phyloP scores from a whole-genome alignment of 2,888 invertebrate species.

The Parnassius apollo region DNA sequence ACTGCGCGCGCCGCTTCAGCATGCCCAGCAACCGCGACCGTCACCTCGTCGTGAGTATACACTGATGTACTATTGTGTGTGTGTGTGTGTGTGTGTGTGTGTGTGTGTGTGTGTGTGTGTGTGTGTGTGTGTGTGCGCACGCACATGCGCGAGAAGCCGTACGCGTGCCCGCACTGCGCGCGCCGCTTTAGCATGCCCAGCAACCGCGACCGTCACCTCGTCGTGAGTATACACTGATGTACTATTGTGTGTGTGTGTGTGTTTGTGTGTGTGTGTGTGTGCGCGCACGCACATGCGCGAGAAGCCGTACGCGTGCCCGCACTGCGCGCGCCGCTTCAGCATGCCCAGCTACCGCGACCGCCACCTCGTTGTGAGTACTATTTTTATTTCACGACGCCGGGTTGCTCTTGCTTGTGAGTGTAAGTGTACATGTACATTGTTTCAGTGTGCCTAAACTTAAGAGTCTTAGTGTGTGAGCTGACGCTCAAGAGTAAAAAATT shows the following conservation, averaged over 20 bases:
- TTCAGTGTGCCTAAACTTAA: too few relatives aligned
- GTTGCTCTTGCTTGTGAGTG: too few relatives aligned
- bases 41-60: conserved; percentile 61
- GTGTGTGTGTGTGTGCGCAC: conserved; percentile 53
- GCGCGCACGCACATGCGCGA: conserved; percentile 71
- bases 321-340: conserved; percentile 70
- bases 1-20: conserved; percentile 70
- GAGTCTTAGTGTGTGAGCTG: too few relatives aligned
- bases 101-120: too few relatives aligned
- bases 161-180: conserved; percentile 71
- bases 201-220: conserved; percentile 69
- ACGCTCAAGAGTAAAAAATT: too few relatives aligned
- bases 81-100: too few relatives aligned
- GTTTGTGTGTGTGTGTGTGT: too few relatives aligned
- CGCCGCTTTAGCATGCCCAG: conserved; percentile 72
- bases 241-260: too few relatives aligned
- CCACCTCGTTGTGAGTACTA: conserved; percentile 59
- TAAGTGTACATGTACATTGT: too few relatives aligned
- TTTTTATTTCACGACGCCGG: too few relatives aligned
- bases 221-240: conserved; percentile 46
- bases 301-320: conserved; percentile 72
- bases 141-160: conserved; percentile 73
- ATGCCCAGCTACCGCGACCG: conserved; percentile 73
- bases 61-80: too few relatives aligned
- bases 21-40: conserved; percentile 73